Conservation (phyloP, 2,888 invertebrate species). For the Glaucopsyche alexis region DNA sequence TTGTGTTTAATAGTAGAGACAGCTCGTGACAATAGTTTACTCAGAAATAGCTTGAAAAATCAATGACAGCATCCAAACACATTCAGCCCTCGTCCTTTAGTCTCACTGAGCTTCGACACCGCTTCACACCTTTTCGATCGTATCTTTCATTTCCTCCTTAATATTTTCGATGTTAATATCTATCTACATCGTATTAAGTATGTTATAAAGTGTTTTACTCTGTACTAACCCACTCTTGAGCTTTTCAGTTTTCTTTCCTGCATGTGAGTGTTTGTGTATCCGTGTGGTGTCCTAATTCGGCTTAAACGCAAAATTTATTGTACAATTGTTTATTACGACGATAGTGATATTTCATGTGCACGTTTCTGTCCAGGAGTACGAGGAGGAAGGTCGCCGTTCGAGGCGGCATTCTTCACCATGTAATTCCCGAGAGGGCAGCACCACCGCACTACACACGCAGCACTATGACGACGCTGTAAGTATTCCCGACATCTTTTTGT, state of each 20-base stretch:
- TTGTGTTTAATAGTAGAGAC: not conserved
- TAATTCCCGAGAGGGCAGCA: slow-evolving; percentile 84
- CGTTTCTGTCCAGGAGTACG: slow-evolving; percentile 81
- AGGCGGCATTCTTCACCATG: slow-evolving; percentile 86
- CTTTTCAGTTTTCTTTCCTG: slow-evolving; percentile 46
- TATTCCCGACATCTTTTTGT: slow-evolving; percentile 38
- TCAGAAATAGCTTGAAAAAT: slow-evolving; percentile 73
- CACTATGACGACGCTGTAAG: slow-evolving; percentile 83
- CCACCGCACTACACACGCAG: slow-evolving; percentile 80
- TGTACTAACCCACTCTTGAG: slow-evolving; percentile 30
- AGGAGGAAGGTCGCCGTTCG: slow-evolving; percentile 80
- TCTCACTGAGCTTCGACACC: slow-evolving; percentile 55
- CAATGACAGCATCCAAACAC: slow-evolving; percentile 63
- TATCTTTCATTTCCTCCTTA: slow-evolving; percentile 13
- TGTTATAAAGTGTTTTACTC: not conserved
- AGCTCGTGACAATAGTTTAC: slow-evolving; percentile 40
- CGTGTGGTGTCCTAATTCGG: slow-evolving; percentile 31
- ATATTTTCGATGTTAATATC: slow-evolving; percentile 34
- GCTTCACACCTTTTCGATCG: slow-evolving; percentile 51
- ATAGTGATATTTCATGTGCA: slow-evolving; percentile 39
- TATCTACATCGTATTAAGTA: not conserved
- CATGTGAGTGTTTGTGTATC: slow-evolving; percentile 45
- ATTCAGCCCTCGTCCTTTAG: slow-evolving; percentile 57
- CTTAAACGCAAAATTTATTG: slow-evolving; percentile 35
- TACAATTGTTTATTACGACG: not conserved